Conservation (phyloP, 2,888 invertebrate genomes). For the Patella pellucida region DNA sequence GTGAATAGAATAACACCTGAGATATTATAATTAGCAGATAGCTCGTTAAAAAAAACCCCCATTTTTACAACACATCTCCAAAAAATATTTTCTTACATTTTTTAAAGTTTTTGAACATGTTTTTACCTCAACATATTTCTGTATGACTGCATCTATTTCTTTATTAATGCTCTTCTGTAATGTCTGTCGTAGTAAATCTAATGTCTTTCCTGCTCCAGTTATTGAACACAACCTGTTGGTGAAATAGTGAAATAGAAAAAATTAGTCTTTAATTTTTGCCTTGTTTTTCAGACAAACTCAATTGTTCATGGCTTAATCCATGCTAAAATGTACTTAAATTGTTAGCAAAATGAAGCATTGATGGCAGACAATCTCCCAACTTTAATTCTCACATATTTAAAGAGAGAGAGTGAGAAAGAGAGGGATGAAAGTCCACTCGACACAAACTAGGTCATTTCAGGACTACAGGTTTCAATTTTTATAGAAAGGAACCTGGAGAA, state of each 20-base stretch:
- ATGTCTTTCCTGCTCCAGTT: conserved; percentile 80
- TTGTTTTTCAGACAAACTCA: not conserved
- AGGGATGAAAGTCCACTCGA: no score
- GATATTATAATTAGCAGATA: no score
- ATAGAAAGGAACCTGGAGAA: no score
- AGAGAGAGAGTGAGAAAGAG: no score
- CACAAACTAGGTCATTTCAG: no score
- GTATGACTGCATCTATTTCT: conserved; percentile 83
- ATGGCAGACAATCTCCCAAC: no score
- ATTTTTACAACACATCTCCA: not conserved
- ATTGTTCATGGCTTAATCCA: not conserved
- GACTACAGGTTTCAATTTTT: no score
- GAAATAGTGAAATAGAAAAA: conserved; percentile 9
- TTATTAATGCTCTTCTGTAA: conserved; percentile 84
- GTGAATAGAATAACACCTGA: no score
- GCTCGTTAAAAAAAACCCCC: not conserved
- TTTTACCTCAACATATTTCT: conserved; percentile 82
- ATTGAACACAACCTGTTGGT: conserved; percentile 59
- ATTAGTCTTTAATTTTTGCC: not conserved
- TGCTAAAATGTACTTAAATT: conserved; percentile 1
- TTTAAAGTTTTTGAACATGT: no score
- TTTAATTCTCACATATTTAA: no score
- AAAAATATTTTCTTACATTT: not conserved
- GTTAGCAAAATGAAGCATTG: not conserved
- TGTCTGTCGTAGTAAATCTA: conserved; percentile 82